Conservation (phyloP, 2,888 invertebrate genomes). For the Gasteruption jaculator region DNA sequence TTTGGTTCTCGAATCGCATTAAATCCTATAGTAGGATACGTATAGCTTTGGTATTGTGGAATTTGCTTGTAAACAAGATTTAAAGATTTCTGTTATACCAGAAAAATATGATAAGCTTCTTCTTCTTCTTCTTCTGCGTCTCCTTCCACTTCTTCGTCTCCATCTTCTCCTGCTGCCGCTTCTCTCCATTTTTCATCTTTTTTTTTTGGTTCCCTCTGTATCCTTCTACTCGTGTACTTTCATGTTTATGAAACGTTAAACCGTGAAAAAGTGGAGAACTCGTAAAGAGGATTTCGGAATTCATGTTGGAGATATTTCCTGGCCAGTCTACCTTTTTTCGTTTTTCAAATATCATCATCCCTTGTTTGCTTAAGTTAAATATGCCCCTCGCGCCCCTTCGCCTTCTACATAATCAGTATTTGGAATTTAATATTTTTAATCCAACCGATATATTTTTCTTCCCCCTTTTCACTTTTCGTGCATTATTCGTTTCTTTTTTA, state of each 20-base stretch:
- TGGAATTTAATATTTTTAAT: slow-evolving; percentile 44
- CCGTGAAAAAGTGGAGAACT: slow-evolving; percentile 50
- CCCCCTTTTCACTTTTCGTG: not conserved
- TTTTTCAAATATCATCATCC: slow-evolving; percentile 9
- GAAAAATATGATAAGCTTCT: slow-evolving; percentile 39
- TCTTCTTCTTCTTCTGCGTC: slow-evolving; percentile 14
- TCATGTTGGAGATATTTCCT: no score
- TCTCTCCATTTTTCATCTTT: slow-evolving; percentile 11
- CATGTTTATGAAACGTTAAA: slow-evolving; percentile 50
- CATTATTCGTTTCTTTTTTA: no score
- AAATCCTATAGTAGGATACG: no score
- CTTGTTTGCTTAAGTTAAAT: not conserved
- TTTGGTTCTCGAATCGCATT: slow-evolving; percentile 33
- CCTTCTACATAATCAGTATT: slow-evolving; percentile 23
- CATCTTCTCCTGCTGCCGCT: not conserved
- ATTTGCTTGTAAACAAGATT: slow-evolving; percentile 48
- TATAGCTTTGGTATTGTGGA: slow-evolving; percentile 37
- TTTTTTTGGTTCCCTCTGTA: slow-evolving; percentile 12
- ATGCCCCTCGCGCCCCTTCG: slow-evolving; percentile 2
- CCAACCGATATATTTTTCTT: slow-evolving; percentile 27
- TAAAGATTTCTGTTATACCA: slow-evolving; percentile 40
- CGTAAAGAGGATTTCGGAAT: slow-evolving; percentile 47
- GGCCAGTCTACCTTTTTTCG: slow-evolving; percentile 10
- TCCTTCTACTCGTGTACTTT: slow-evolving; percentile 17
- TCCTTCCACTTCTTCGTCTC: slow-evolving; percentile 12